These are phyloP conservation scores for Alca torda DNA, from an alignment of 2,797 vertebrate species.

Conservation along the genomic window DNA sequence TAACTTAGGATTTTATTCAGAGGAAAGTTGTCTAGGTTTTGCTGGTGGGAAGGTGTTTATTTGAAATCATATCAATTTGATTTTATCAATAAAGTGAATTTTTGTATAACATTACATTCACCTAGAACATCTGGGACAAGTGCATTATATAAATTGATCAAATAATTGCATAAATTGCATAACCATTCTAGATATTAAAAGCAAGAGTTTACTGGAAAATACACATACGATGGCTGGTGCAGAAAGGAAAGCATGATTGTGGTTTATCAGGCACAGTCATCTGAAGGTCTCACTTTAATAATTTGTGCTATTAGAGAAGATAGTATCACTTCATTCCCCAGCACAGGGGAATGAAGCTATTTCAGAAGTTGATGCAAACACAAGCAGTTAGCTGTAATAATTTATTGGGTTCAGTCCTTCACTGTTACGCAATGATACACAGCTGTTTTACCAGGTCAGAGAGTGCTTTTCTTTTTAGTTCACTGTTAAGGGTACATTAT, in stretches of 20 bases:
- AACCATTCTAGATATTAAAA: not conserved
- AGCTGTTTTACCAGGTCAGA: not conserved
- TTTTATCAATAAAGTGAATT: not conserved
- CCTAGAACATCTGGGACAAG: not conserved
- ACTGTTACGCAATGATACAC: not conserved
- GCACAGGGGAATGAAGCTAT: not conserved
- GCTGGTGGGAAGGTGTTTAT: not conserved
- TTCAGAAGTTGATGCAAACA: slow-evolving; percentile 19
- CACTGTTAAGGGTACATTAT: not conserved
- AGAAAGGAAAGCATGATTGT: not conserved
- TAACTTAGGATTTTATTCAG: not conserved
- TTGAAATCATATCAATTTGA: not conserved
- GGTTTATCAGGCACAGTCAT: not conserved
- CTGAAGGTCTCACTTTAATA: not conserved
- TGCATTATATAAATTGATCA: not conserved
- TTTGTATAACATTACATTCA: not conserved
- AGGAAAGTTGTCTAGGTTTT: not conserved
- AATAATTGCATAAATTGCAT: not conserved
- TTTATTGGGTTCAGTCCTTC: not conserved
- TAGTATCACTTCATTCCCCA: slow-evolving; percentile 2
- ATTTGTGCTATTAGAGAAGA: not conserved
- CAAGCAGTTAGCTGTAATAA: not conserved
- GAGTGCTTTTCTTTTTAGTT: not conserved
- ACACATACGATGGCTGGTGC: not conserved
- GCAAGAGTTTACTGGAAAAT: not conserved